These are phyloP conservation scores for Notodonta ziczac DNA, from an alignment of 2,888 invertebrate genomes.

Conservation along the genomic window DNA sequence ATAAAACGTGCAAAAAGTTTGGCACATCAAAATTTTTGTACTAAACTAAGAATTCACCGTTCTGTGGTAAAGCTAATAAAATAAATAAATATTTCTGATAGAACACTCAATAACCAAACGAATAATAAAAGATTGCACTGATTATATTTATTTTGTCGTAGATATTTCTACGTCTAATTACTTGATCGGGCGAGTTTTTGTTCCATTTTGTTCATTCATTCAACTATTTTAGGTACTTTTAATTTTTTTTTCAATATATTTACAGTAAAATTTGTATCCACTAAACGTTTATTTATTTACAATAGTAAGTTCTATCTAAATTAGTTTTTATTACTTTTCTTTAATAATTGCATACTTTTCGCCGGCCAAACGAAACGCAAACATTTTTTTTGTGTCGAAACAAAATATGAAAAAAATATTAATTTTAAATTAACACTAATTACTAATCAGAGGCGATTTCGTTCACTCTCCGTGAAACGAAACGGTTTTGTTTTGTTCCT, in stretches of 20 bases:
- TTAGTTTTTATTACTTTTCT: slow-evolving; percentile 51
- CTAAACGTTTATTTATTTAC: slow-evolving; percentile 70
- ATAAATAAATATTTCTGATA: slow-evolving; percentile 64
- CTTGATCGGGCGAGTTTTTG: slow-evolving; percentile 82
- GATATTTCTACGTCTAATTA: slow-evolving; percentile 70
- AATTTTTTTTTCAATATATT: slow-evolving; percentile 55
- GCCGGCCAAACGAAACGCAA: slow-evolving; percentile 51
- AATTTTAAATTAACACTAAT: slow-evolving; percentile 44
- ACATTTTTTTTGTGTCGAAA: slow-evolving; percentile 40
- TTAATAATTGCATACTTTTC: slow-evolving; percentile 59
- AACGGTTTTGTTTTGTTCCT: slow-evolving; percentile 38
- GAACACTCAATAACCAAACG: slow-evolving; percentile 68
- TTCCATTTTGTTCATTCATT: slow-evolving; percentile 77
- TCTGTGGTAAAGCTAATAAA: slow-evolving; percentile 73
- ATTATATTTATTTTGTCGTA: slow-evolving; percentile 60
- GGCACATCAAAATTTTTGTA: slow-evolving; percentile 81
- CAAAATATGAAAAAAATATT: slow-evolving; percentile 35
- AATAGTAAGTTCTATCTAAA: slow-evolving; percentile 78
- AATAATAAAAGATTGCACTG: slow-evolving; percentile 77
- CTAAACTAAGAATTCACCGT: slow-evolving; percentile 77
- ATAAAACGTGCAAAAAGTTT: slow-evolving; percentile 74
- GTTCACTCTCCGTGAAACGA: slow-evolving; percentile 54
- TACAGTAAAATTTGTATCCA: slow-evolving; percentile 70
- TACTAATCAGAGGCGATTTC: slow-evolving; percentile 81
- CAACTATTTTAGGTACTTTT: slow-evolving; percentile 63